phyloP scores from a whole-genome alignment of 2,113 vertebrate species.

The Pseudopipra pipra region DNA sequence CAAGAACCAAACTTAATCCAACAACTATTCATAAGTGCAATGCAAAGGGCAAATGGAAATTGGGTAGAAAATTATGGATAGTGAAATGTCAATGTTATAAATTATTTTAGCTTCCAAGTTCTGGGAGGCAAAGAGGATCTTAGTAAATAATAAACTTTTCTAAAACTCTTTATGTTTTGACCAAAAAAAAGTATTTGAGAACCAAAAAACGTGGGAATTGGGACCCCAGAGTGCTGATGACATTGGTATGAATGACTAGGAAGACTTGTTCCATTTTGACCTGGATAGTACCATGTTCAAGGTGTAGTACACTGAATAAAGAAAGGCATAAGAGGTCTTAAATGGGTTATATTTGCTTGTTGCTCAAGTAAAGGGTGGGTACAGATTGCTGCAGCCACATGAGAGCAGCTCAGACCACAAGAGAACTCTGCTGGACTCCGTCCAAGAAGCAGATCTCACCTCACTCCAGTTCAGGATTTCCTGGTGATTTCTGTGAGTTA shows the following conservation, averaged over 20 bases:
- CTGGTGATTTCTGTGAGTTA: neutral
- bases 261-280: fast-evolving
- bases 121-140: neutral
- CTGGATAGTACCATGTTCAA: fast-evolving
- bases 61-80: constrained; percentile 21
- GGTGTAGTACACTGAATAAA: too few species aligned
- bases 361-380: neutral
- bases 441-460: neutral
- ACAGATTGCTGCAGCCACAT: neutral
- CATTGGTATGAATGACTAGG: neutral
- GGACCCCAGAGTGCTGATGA: neutral
- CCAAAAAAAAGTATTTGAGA: neutral
- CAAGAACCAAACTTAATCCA: constrained; percentile 31
- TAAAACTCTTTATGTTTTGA: neutral
- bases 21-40: neutral
- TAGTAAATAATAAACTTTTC: neutral
- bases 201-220: neutral
- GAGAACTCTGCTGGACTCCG: neutral
- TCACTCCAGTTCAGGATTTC: neutral
- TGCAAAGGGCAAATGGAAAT: constrained; percentile 56
- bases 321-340: neutral
- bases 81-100: constrained; percentile 42
- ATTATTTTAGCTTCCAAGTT: constrained; percentile 20
- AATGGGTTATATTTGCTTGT: neutral
- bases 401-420: neutral